Evolutionary conservation across 1,140 invertebrate genomes (phyloP), one percentile per base, ranked within the genome.

Genomic region (Drosophila nebulosa): DNA sequence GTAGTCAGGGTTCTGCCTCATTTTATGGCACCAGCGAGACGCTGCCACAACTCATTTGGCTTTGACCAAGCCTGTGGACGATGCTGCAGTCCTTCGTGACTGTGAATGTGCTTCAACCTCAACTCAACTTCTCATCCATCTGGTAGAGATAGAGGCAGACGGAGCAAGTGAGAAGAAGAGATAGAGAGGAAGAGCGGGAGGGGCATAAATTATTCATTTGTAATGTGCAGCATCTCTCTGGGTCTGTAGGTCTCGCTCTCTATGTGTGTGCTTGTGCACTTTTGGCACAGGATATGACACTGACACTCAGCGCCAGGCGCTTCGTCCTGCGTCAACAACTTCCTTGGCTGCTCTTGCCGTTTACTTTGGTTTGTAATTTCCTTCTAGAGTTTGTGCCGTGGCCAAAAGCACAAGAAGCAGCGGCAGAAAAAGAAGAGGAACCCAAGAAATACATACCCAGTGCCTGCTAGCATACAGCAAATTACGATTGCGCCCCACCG

Each of bases 271-370:
- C 76, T 77, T 69, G 70, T 86, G 81, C 83, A 86, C 81, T 85
- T 85, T 85, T 86, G 81, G 81, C 83, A 85, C 81, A 85, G 81
- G 81, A 85, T 85, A 85, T 85, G 81, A 86, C 83, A 85, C 81
- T 85, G 81, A 85, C 81, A 86, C 81, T 86, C 81, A 84, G 76
- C 80, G 72, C 72, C 76, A 72, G 64, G 72, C 39, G 80, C 72
- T 79, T 35, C 72, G 76, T 79, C 76, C 80, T 76, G 80, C 80
- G 72, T 84, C 79, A 85, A 88, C 81, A 85, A 86, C 81, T 85
- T 78, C 74, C 81, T 80, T 80, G 72, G 74, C 64, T 77, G 69
- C 78, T 85, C 64, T 85, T 85, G 81, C 78, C 78, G 81, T 88
- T 85, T 85, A 81, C 81, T 85, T 85, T 85, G 81, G 78, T 86